Percentiles rank a stretch among this genome's conserved stretches.
phyloP scores from a whole-genome alignment of 1,140 invertebrate species.

The Pinna nobilis region DNA sequence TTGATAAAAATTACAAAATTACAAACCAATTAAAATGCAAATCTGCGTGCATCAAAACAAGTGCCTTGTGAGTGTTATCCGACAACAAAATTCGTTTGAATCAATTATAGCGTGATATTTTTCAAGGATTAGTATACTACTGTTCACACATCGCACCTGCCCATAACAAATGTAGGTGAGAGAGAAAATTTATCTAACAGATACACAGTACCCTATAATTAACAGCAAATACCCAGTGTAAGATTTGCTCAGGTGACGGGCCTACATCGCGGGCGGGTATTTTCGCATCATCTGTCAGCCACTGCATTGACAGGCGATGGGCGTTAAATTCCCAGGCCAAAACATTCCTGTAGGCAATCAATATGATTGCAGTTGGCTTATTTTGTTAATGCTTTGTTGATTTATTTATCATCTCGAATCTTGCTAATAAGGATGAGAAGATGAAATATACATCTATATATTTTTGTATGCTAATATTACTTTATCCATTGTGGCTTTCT shows the following conservation, averaged over 20 bases:
- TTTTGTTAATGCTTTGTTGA: too few relatives aligned
- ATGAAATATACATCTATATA: too few relatives aligned
- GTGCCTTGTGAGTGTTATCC: too few relatives aligned
- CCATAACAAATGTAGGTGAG: conserved; percentile 4
- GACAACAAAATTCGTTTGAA: too few relatives aligned
- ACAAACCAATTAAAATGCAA: conserved; percentile 19
- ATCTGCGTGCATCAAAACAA: too few relatives aligned
- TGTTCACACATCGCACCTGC: conserved; percentile 11
- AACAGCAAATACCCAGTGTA: not conserved
- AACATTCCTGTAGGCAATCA: not conserved
- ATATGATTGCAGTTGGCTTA: not conserved
- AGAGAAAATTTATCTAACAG: conserved; percentile 21
- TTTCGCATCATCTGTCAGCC: conserved; percentile 11
- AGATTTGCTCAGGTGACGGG: conserved; percentile 13
- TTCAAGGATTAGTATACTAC: not conserved
- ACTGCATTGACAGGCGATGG: not conserved
- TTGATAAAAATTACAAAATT: too few relatives aligned
- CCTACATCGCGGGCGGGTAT: not conserved
- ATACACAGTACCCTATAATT: conserved; percentile 16
- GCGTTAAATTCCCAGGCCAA: not conserved
- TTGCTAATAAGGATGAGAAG: too few relatives aligned
- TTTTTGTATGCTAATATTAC: too few relatives aligned
- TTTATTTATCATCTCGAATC: too few relatives aligned
- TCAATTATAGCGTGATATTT: conserved; percentile 2
- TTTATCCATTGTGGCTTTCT: too few relatives aligned